phyloP scores from a whole-genome alignment of 2,888 invertebrate genomes.

The Yponomeuta plumbellus region DNA sequence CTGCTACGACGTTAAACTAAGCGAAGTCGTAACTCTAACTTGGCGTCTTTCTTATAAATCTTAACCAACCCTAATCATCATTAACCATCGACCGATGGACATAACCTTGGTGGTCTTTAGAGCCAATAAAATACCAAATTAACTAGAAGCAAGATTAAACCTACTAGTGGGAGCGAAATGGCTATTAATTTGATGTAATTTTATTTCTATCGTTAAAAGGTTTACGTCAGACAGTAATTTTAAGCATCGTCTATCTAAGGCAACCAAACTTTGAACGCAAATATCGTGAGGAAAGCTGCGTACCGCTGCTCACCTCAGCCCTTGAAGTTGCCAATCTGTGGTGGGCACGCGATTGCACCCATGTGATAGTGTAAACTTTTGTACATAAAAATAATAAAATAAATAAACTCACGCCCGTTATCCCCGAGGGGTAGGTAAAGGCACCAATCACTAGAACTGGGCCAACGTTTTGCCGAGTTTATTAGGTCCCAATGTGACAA shows the following conservation, averaged over 20 bases:
- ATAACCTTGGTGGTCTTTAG: conserved; percentile 26
- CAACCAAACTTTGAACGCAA: too few species aligned
- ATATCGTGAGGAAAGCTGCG: too few species aligned
- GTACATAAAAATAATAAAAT: too few species aligned
- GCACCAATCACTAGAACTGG: too few species aligned
- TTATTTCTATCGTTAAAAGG: not conserved
- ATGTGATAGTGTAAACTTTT: too few species aligned
- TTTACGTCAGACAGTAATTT: not conserved
- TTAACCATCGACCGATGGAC: not conserved
- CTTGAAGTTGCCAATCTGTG: too few species aligned
- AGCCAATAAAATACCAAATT: conserved; percentile 26
- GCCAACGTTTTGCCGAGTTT: too few species aligned
- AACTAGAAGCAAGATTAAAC: conserved; percentile 22
- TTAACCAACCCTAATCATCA: not conserved
- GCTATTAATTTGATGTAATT: not conserved
- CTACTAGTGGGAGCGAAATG: not conserved
- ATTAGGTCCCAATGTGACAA: too few species aligned
- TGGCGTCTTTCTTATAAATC: not conserved
- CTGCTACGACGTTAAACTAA: not conserved
- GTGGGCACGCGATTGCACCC: too few species aligned
- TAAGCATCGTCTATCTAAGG: not conserved
- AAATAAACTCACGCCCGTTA: too few species aligned
- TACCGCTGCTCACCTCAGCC: too few species aligned
- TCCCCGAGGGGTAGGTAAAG: too few species aligned
- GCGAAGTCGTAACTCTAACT: not conserved